Base-by-base conservation (phyloP, 2,797 vertebrate species). In the Catostomus latipinnis region DNA sequence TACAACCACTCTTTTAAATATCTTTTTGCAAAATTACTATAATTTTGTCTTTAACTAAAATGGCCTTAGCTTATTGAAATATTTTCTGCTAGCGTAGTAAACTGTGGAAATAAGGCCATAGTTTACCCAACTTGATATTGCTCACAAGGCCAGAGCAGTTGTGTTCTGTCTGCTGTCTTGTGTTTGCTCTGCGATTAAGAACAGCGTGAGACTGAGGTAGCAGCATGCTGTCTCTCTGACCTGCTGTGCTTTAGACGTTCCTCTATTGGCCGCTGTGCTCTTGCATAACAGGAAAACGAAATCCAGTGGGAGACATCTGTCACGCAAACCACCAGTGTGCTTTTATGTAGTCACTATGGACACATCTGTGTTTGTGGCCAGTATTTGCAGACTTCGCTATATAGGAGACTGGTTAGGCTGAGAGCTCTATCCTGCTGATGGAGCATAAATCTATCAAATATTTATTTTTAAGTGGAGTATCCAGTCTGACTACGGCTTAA, bases 231-330 rank as follows among this genome's bases (percentile, higher is more conserved):
- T 57, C 54, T 57, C 8, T 71, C 61, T 75, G 48, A 61, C 13
- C 48, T 14, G 61, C 49, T 72, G 22, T n/a, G 49, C 6, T 18
- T 45, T 18, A 66, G 54, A 22, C 49, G 6, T 68, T 83, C 50
- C n/a, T 80, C 71, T 53, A 4, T 54, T 6, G 54, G 70, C 56
- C 0, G 9, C 56, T 16, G 58, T 60, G 22, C 53, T 77, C 75
- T 92, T 93, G 86, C 89, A 81, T 92, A 93, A 94, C 87, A 90
- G 86, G 83, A 90, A 87, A 85, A 88, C 85, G 57, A 74, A 74
- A 88, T 90, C 86, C 83, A 85, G 86, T 77, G 82, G 83, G 86
- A 89, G 88, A 90, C 89, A 91, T 91, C 91, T 93, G 91, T 90
- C 84, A 66, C 88, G 79, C 89, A 71, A 71, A 78, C 81, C 86